These are phyloP conservation scores for Mus minutoides DNA, from an alignment of 2,797 vertebrate species.

Conservation along the genomic window DNA sequence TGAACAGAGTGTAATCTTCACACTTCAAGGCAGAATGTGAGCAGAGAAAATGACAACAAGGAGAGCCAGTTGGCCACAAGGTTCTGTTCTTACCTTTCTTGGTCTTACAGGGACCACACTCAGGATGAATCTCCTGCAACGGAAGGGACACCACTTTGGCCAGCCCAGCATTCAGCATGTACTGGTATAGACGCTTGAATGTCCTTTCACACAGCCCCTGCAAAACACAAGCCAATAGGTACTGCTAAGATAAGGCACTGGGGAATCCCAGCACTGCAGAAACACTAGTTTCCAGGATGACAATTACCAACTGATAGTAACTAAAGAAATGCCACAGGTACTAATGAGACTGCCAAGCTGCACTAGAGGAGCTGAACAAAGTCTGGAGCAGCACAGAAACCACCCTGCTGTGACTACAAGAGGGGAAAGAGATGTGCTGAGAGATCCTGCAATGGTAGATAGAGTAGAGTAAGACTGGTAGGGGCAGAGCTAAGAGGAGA, in stretches of 20 bases:
- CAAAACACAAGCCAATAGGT: neutral
- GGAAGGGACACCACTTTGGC: constrained; percentile 89
- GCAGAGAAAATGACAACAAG: neutral
- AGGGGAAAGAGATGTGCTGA: neutral
- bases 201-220: constrained; percentile 91
- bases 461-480: neutral
- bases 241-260: neutral
- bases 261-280: too few relatives aligned
- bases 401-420: neutral
- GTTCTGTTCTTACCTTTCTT: constrained; percentile 90
- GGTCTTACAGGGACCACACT: constrained; percentile 90
- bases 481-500: neutral
- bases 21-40: neutral
- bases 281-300: neutral
- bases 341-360: neutral
- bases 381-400: neutral
- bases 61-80: neutral
- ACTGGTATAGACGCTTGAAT: constrained; percentile 92
- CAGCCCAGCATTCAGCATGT: constrained; percentile 93
- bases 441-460: neutral
- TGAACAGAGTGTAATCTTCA: neutral
- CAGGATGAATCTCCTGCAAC: constrained; percentile 92
- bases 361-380: neutral
- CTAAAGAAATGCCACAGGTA: neutral
- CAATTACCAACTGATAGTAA: neutral